Evolutionary conservation across 1,140 invertebrate species (phyloP).

Genomic region (Heliconius congener): DNA sequence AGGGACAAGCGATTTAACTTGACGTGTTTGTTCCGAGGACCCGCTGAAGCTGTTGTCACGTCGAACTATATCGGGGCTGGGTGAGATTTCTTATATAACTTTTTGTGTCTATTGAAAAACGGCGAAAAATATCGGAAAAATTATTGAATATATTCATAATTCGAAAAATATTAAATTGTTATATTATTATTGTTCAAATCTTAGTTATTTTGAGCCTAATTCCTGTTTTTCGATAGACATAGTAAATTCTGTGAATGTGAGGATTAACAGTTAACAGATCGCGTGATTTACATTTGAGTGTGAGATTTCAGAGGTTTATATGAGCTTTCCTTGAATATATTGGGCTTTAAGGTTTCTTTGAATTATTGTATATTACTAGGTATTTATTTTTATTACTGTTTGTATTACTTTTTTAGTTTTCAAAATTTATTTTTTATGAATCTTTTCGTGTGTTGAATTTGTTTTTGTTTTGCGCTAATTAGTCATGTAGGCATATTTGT

Average conservation of each 20-base stretch:
- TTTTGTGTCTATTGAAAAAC: slow-evolving; percentile 37
- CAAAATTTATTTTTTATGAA: slow-evolving; percentile 29
- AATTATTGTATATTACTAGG: not conserved
- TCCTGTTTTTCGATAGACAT: slow-evolving; percentile 37
- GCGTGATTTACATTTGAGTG: slow-evolving; percentile 36
- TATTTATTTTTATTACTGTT: too few relatives aligned
- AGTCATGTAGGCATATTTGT: slow-evolving; percentile 27
- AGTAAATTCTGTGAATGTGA: slow-evolving; percentile 31
- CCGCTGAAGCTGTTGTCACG: slow-evolving; percentile 95
- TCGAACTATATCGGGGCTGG: slow-evolving; percentile 96
- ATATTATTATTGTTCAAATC: not conserved
- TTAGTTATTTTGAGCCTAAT: not conserved
- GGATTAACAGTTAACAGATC: slow-evolving; percentile 58
- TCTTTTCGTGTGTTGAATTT: slow-evolving; percentile 39
- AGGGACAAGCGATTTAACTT: slow-evolving; percentile 95
- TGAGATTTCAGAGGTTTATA: slow-evolving; percentile 18
- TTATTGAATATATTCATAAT: not conserved
- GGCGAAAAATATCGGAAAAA: not conserved
- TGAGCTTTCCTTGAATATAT: slow-evolving; percentile 22
- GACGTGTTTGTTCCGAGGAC: slow-evolving; percentile 94
- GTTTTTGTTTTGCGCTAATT: slow-evolving; percentile 24
- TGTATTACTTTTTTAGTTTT: slow-evolving; percentile 17
- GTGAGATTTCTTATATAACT: slow-evolving; percentile 79
- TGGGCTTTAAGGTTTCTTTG: slow-evolving; percentile 29
- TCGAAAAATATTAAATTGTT: too few relatives aligned